Evolutionary conservation across 1,140 invertebrate species (phyloP).

Genomic region (Antheraea mylitta): DNA sequence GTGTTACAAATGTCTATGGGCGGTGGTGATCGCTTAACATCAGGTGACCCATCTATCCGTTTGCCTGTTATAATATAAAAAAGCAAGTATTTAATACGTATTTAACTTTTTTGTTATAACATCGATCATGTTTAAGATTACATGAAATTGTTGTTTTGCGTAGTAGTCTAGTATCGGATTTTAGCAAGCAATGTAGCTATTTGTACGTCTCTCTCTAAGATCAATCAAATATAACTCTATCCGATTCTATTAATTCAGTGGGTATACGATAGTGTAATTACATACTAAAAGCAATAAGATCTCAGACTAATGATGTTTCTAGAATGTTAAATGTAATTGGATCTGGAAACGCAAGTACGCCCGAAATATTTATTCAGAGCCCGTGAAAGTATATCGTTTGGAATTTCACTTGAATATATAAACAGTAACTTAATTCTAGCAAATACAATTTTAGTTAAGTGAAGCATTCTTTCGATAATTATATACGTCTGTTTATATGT

Average conservation of each 20-base stretch:
- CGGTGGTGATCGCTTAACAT: too few relatives aligned
- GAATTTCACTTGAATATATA: neutral
- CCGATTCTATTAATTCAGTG: neutral
- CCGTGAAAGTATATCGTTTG: neutral
- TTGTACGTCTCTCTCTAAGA: neutral
- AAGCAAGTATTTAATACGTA: too few relatives aligned
- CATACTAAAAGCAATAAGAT: neutral
- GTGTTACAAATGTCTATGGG: too few relatives aligned
- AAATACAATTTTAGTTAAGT: too few relatives aligned
- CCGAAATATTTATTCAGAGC: neutral
- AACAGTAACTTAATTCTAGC: neutral
- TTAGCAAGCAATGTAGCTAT: neutral
- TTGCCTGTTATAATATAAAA: too few relatives aligned
- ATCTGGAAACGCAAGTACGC: neutral
- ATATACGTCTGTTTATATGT: too few relatives aligned
- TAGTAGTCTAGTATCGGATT: neutral
- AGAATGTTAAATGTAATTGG: constrained; percentile 3
- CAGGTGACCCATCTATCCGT: too few relatives aligned
- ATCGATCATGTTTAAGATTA: too few relatives aligned
- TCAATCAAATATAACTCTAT: neutral
- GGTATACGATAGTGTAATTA: neutral
- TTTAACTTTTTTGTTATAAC: too few relatives aligned
- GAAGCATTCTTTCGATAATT: too few relatives aligned
- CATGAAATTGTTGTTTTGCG: too few relatives aligned
- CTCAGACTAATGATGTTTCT: constrained; percentile 4